Evolutionary conservation across 2,888 invertebrate genomes (phyloP).

Genomic region (Rugalucina vietnamica): DNA sequence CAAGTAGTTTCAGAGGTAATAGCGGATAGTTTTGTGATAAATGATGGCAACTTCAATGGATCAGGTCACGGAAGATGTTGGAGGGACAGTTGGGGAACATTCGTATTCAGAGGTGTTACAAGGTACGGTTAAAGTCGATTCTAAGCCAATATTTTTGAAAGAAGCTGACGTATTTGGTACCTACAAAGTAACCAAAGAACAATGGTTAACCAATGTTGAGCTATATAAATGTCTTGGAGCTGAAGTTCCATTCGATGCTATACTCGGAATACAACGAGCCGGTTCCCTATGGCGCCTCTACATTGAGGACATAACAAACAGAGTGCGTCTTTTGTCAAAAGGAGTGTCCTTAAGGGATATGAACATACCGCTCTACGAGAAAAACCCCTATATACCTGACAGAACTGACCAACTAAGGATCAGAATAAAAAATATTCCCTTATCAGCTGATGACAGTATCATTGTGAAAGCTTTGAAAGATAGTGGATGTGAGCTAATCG

Average conservation of each 20-base stretch:
- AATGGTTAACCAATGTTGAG: slow-evolving; percentile 28
- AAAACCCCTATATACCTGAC: slow-evolving; percentile 3
- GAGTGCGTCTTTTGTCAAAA: neutral
- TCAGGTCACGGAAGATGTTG: neutral
- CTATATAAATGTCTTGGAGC: slow-evolving; percentile 3
- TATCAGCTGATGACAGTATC: neutral
- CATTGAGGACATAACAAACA: neutral
- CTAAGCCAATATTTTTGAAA: neutral
- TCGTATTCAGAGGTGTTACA: neutral
- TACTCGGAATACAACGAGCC: slow-evolving; percentile 21
- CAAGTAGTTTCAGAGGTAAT: neutral
- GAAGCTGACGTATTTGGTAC: slow-evolving; percentile 2
- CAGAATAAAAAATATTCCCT: neutral
- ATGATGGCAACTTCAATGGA: neutral
- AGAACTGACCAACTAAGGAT: neutral
- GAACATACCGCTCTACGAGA: neutral
- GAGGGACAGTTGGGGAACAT: neutral
- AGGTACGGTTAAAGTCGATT: neutral
- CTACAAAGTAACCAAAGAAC: neutral
- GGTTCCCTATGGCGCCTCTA: slow-evolving; percentile 30
- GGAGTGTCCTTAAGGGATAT: slow-evolving; percentile 3
- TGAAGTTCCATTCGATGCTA: neutral
- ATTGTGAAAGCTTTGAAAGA: neutral
- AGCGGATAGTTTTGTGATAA: neutral
- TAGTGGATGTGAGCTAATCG: neutral